Percentiles rank a stretch among this genome's conserved stretches.
phyloP scores from a whole-genome alignment of 2,888 invertebrate genomes.

The Elegia similella region DNA sequence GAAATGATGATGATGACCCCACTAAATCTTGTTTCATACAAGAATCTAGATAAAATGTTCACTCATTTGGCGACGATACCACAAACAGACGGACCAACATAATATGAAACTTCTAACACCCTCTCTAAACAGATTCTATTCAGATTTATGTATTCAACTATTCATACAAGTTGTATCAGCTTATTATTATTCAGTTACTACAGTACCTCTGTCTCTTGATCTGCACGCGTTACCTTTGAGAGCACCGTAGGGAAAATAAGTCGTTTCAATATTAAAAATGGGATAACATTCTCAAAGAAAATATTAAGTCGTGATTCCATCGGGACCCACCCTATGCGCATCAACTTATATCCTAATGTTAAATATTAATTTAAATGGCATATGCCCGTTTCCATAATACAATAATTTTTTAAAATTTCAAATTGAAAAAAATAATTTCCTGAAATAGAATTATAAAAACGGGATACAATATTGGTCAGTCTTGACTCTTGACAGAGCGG shows the following conservation, averaged over 20 bases:
- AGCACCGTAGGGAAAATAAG: constrained; percentile 61
- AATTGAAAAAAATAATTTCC: too few species aligned
- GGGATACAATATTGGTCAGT: too few species aligned
- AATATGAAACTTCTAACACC: too few species aligned
- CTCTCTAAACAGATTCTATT: background rate
- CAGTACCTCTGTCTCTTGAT: constrained; percentile 46
- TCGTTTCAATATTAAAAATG: constrained; percentile 76
- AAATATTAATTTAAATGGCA: constrained; percentile 70
- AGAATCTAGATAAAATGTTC: too few species aligned
- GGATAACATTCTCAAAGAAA: constrained; percentile 78
- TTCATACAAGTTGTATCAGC: background rate
- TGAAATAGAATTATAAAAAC: too few species aligned
- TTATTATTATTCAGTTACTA: constrained; percentile 41
- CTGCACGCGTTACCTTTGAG: constrained; percentile 66
- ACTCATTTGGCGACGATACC: too few species aligned
- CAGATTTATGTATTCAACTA: background rate
- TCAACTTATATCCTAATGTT: constrained; percentile 74
- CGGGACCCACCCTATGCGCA: constrained; percentile 69
- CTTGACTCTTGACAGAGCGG: too few species aligned
- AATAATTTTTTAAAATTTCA: constrained; percentile 8
- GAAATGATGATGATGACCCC: too few species aligned
- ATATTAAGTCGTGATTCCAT: constrained; percentile 75
- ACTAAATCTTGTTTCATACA: too few species aligned
- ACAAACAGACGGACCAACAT: too few species aligned
- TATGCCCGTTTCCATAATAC: constrained; percentile 53